A percentile compares a stretch with the other conserved stretches of the same genome.
phyloP scores from a whole-genome alignment of 2,888 invertebrate species.

The Diaphora mendica region DNA sequence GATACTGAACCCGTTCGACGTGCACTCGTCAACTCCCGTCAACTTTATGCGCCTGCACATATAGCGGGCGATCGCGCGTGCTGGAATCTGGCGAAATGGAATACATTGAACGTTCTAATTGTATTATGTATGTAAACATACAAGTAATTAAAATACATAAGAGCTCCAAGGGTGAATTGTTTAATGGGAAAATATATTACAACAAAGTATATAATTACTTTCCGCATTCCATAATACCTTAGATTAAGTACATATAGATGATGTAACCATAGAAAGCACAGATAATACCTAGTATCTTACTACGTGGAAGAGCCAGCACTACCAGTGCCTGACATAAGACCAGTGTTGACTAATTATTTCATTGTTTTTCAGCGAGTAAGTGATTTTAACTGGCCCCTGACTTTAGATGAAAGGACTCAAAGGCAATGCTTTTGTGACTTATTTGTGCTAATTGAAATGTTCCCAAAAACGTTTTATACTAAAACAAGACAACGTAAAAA shows the following conservation, averaged over 20 bases:
- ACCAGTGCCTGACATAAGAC: no score
- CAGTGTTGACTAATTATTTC: no score
- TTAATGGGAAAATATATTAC: not conserved
- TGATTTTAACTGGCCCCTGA: no score
- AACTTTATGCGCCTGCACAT: conserved; percentile 47
- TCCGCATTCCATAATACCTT: conserved; percentile 3
- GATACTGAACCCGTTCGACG: conserved; percentile 38
- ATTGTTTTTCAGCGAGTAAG: no score
- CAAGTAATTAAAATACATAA: not conserved
- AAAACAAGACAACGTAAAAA: no score
- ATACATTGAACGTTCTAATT: not conserved
- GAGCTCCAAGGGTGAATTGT: not conserved
- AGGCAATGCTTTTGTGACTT: no score
- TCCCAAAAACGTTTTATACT: no score
- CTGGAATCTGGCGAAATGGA: conserved; percentile 34
- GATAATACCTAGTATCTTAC: not conserved
- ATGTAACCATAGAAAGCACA: not conserved
- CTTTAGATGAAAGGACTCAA: no score
- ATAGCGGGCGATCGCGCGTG: conserved; percentile 39
- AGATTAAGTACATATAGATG: not conserved
- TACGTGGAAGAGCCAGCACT: not conserved
- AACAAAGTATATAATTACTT: conserved; percentile 15
- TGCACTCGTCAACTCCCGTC: conserved; percentile 46
- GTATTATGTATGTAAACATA: not conserved
- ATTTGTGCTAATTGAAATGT: no score